Evolutionary conservation across 2,888 invertebrate genomes (phyloP).

Genomic region (Tromatobia lineatoria): DNA sequence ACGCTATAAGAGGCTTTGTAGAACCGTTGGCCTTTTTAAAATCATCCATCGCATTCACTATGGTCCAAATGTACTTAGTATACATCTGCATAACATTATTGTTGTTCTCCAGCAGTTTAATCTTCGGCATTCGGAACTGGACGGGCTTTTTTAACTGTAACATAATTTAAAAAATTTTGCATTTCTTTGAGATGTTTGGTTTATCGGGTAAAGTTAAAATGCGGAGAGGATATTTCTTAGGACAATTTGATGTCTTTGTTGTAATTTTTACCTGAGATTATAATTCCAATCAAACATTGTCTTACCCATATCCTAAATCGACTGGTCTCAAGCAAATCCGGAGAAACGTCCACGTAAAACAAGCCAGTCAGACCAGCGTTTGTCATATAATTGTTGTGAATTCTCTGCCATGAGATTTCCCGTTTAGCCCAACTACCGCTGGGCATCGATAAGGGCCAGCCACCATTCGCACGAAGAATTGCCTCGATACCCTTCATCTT

Average conservation of each 20-base stretch:
- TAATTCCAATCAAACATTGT: not conserved
- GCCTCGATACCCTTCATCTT: constrained; percentile 19
- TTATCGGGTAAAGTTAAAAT: too few species aligned
- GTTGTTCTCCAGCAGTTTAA: not conserved
- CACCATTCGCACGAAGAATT: constrained; percentile 42
- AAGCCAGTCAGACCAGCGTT: constrained; percentile 1
- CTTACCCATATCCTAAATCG: constrained; percentile 34
- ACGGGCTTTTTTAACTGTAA: constrained; percentile 31
- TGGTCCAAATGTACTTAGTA: not conserved
- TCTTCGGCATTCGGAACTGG: not conserved
- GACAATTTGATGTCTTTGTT: too few species aligned
- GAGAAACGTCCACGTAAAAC: constrained; percentile 6
- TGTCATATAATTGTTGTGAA: constrained; percentile 23
- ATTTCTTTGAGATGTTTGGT: too few species aligned
- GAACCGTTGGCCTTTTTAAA: not conserved
- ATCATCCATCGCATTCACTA: constrained; percentile 6
- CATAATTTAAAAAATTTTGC: constrained; percentile 3
- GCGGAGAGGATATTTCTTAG: too few species aligned
- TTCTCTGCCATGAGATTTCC: constrained; percentile 40
- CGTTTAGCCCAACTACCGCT: not conserved
- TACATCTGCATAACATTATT: constrained; percentile 15
- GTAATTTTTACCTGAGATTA: too few species aligned
- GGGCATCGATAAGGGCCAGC: constrained; percentile 53
- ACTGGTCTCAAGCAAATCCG: constrained; percentile 7
- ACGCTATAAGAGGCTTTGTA: not conserved